Evolutionary conservation across 2,797 vertebrate genomes (phyloP).

Genomic region (Alosa sapidissima): DNA sequence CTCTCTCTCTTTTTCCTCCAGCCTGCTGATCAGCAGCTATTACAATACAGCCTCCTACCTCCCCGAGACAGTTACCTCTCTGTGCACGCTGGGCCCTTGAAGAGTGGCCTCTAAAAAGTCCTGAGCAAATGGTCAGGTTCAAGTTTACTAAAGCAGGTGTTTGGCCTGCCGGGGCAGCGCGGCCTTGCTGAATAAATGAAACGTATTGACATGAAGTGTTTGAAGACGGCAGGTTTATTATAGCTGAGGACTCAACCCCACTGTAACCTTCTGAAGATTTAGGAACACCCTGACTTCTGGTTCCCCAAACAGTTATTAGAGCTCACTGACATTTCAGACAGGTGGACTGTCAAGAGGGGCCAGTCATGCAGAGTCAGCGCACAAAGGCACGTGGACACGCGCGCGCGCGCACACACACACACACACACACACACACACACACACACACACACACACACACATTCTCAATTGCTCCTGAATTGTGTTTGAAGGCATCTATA

Average conservation of each 20-base stretch:
- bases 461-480: too few species aligned
- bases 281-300: slow-evolving; percentile 35
- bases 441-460: not conserved
- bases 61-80: slow-evolving; percentile 16
- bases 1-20: not conserved
- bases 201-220: slow-evolving; percentile 25
- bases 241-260: slow-evolving; percentile 16
- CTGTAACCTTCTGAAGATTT: slow-evolving; percentile 31
- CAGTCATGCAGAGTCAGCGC: slow-evolving; percentile 16
- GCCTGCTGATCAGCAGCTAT: not conserved
- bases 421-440: not conserved
- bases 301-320: slow-evolving; percentile 29
- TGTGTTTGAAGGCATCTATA: not conserved
- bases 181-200: slow-evolving; percentile 12
- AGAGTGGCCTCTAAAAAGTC: slow-evolving; percentile 27
- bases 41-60: not conserved
- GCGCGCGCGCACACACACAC: not conserved
- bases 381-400: not conserved
- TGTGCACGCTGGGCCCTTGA: slow-evolving; percentile 25
- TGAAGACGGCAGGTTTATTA: slow-evolving; percentile 43
- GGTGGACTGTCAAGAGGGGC: slow-evolving; percentile 14
- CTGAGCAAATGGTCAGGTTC: slow-evolving; percentile 27
- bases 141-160: slow-evolving; percentile 42
- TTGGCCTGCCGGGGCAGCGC: slow-evolving; percentile 38
- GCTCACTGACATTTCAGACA: slow-evolving; percentile 18